These are phyloP conservation scores for Coptodon rendalli DNA, from an alignment of 2,113 vertebrate species.

Conservation along the genomic window DNA sequence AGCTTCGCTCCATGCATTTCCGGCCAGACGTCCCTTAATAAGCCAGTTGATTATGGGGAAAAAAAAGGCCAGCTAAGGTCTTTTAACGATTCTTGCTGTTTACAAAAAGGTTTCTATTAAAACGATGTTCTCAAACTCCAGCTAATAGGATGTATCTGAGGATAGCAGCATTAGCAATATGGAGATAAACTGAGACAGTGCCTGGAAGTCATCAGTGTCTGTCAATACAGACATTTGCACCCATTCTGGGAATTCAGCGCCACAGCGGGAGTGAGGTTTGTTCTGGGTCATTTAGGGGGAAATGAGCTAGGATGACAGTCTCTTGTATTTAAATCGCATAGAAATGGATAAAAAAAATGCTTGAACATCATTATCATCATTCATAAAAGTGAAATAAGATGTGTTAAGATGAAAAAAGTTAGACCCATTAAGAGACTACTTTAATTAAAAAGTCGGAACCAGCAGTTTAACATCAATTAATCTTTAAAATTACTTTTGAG, in stretches of 20 bases:
- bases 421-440: not conserved
- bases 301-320: slow-evolving; percentile 2
- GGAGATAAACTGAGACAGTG: slow-evolving; percentile 6
- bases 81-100: not conserved
- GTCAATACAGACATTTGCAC: not conserved
- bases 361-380: not conserved
- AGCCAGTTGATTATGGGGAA: not conserved
- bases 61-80: not conserved
- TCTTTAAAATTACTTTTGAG: slow-evolving; percentile 8
- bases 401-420: not conserved
- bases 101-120: not conserved
- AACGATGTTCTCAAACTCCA: not conserved
- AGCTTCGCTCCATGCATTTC: not conserved
- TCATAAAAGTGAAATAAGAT: slow-evolving; percentile 9
- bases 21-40: not conserved
- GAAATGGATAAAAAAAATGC: not conserved
- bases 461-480: slow-evolving; percentile 9
- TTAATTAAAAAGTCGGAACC: slow-evolving; percentile 3
- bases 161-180: slow-evolving; percentile 6
- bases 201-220: slow-evolving; percentile 21
- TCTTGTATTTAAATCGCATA: not conserved
- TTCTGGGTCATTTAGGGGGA: slow-evolving; percentile 38
- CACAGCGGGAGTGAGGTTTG: not conserved
- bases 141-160: slow-evolving; percentile 14
- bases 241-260: not conserved